Evolutionary conservation across 1,140 invertebrate genomes (phyloP), one percentile per base, ranked within the genome.

Genomic region (Metaphire vulgaris): DNA sequence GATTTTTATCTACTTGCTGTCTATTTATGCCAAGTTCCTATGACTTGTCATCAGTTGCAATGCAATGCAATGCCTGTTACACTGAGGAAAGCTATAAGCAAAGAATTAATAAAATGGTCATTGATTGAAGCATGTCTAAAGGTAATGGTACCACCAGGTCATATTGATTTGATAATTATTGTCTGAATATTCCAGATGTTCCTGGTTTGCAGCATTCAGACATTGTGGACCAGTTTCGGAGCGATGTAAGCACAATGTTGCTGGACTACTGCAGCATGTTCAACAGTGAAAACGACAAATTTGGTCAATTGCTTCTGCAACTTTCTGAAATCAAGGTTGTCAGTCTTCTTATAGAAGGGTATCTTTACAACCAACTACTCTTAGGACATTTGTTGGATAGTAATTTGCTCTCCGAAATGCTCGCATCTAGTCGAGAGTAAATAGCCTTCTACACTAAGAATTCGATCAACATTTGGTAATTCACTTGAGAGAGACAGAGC

Each of bases 331-430:
- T 98, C 78, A 92, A 96, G 84, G 89, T 91, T 76, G 90, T 98
- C 81, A 95, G 95, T 79, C 90, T 91, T 64, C 89, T 93, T 80
- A 95, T 95, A 29, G 96, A 98, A 86, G 95, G 98, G 81, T 95
- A 94, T 83, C 89, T 99, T 33, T 97, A 98, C 86, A 91, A 91
- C 84, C 95, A 96, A 85, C 95, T 97, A 83, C 80, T 89, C 69
- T 87, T 86, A 79, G 88, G 88, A 32, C 92, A 93, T 82, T 94
- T 95, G 73, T 95, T 95, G 30, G 95, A 95, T 71, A 95, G 97
- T 86, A 98, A 96, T 0, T 89, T 98, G 69, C 91, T 98, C 72
- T 97, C 98, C 93, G 96, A 98, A 88, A 98, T 98, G 95, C 89
- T 98, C 74, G 95, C 97, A 84, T 95, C 96, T 67, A 97, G 97